phyloP scores from a whole-genome alignment of 2,797 vertebrate genomes.

The Microctenopoma lineatum region DNA sequence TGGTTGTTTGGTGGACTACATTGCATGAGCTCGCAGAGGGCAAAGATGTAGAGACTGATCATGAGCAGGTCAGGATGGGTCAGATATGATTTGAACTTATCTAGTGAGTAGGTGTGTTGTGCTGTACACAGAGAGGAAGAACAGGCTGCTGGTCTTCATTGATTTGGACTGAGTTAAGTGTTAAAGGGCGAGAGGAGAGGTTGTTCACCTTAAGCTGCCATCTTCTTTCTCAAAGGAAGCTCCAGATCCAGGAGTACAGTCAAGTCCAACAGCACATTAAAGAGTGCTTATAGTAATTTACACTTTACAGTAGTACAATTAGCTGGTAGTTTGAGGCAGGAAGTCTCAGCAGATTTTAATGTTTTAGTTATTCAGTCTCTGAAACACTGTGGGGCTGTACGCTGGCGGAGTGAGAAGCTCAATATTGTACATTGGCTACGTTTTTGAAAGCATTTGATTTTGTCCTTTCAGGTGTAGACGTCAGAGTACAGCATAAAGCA shows the following conservation, averaged over 20 bases:
- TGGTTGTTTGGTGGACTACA: not conserved
- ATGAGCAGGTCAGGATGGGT: not conserved
- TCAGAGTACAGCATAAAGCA: no score
- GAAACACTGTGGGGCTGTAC: not conserved
- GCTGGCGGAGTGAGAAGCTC: not conserved
- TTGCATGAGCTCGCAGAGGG: not conserved
- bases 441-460: no score
- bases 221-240: no score
- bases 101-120: not conserved
- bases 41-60: not conserved
- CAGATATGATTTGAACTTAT: not conserved
- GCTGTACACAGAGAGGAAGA: not conserved
- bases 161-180: not conserved
- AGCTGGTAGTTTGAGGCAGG: not conserved
- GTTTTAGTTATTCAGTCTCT: not conserved
- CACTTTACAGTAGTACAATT: not conserved
- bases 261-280: not conserved
- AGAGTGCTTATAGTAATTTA: not conserved
- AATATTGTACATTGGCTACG: not conserved
- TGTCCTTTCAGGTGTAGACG: no score
- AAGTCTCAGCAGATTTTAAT: not conserved
- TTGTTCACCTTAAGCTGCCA: no score
- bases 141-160: not conserved
- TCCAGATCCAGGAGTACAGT: not conserved
- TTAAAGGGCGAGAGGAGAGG: not conserved